Conservation (phyloP, 2,888 invertebrate species). For the Drosophila falleni region DNA sequence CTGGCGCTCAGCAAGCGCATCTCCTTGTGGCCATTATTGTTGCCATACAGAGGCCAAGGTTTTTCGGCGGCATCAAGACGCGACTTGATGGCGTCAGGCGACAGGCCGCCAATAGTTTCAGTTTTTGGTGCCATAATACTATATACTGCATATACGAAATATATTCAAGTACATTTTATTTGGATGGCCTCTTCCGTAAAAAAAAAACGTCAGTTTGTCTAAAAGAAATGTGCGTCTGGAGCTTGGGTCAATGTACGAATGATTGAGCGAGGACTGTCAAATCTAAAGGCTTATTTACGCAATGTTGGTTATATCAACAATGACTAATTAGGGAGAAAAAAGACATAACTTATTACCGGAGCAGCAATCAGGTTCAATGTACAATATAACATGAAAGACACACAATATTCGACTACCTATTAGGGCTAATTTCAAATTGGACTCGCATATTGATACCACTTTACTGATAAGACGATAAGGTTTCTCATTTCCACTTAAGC, state of each 20-base stretch:
- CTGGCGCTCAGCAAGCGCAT: slow-evolving; percentile 64
- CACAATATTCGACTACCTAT: slow-evolving; percentile 23
- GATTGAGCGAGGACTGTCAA: slow-evolving; percentile 14
- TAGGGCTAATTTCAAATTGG: slow-evolving; percentile 22
- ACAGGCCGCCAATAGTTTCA: slow-evolving; percentile 72
- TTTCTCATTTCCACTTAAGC: slow-evolving; percentile 31
- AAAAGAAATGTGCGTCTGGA: slow-evolving; percentile 10
- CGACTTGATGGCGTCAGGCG: slow-evolving; percentile 74
- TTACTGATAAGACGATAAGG: slow-evolving; percentile 30
- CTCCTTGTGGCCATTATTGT: slow-evolving; percentile 54
- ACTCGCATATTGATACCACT: slow-evolving; percentile 34
- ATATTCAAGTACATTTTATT: slow-evolving; percentile 31
- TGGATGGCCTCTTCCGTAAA: slow-evolving; percentile 38
- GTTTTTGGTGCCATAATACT: slow-evolving; percentile 56
- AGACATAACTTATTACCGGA: not conserved
- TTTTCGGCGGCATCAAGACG: slow-evolving; percentile 80
- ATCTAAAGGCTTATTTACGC: not conserved
- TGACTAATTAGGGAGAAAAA: slow-evolving; percentile 11
- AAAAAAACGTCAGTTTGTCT: slow-evolving; percentile 43
- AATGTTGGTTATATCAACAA: slow-evolving; percentile 6
- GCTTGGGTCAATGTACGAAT: slow-evolving; percentile 48
- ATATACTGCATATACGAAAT: slow-evolving; percentile 20
- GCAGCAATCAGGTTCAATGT: slow-evolving; percentile 1
- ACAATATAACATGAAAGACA: slow-evolving; percentile 1
- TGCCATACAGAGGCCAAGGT: slow-evolving; percentile 72